Percentiles rank a stretch among this genome's conserved stretches.
Conservation (phyloP, 2,888 invertebrate species). For the Blastobasis adustella region DNA sequence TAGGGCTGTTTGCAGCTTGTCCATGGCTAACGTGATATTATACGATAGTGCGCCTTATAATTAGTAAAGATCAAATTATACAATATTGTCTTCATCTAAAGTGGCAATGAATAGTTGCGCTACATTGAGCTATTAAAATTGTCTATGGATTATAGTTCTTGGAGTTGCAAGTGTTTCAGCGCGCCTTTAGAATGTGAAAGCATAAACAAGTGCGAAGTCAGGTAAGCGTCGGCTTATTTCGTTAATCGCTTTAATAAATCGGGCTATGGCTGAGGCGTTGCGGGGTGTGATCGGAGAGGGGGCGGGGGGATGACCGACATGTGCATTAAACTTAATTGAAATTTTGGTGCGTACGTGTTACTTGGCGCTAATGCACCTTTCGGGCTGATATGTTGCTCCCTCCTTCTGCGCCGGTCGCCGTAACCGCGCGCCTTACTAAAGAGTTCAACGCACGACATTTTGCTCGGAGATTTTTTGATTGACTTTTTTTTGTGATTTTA, state of each 20-base stretch:
- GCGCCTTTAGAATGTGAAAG: no score
- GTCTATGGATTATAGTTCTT: no score
- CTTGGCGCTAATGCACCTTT: constrained; percentile 63
- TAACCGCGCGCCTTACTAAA: constrained; percentile 18
- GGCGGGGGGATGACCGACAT: constrained; percentile 30
- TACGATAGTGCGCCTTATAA: no score
- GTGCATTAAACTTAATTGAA: constrained; percentile 66
- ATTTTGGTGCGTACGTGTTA: constrained; percentile 63
- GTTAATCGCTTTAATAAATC: constrained; percentile 56
- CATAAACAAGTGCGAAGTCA: constrained; percentile 41
- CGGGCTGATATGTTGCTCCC: constrained; percentile 32
- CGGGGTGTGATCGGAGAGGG: constrained; percentile 12
- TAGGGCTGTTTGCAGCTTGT: no score
- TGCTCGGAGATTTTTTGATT: not conserved
- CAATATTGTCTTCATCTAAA: no score
- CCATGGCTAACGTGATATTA: no score
- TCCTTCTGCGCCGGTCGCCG: constrained; percentile 18
- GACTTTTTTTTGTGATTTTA: no score
- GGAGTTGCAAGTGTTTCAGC: no score
- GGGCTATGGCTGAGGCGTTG: constrained; percentile 23
- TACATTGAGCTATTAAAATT: no score
- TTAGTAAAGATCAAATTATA: no score
- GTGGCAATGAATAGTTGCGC: no score
- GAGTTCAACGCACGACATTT: constrained; percentile 28
- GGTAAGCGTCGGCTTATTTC: constrained; percentile 38